Evolutionary conservation across 2,888 invertebrate genomes (phyloP).

Genomic region (Lumbricus terrestris): DNA sequence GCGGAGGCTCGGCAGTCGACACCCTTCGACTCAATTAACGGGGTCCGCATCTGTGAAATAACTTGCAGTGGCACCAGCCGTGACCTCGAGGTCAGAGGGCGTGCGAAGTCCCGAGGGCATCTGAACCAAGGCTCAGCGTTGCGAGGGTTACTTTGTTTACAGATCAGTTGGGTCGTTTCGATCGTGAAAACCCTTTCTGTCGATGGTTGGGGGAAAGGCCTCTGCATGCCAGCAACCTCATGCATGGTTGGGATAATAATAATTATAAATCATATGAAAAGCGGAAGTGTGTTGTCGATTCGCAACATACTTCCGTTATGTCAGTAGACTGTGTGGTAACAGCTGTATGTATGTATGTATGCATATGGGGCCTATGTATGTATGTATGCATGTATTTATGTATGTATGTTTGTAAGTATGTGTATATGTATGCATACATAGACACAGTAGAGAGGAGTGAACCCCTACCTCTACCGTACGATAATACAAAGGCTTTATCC

Average conservation of each 20-base stretch:
- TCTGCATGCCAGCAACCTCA: too few species aligned
- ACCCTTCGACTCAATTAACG: neutral
- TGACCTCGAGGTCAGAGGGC: neutral
- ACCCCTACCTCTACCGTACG: too few species aligned
- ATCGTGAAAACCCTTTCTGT: neutral
- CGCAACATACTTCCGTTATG: neutral
- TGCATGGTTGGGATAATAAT: too few species aligned
- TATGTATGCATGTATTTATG: neutral
- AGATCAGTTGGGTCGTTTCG: neutral
- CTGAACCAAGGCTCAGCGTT: neutral
- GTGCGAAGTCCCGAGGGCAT: constrained; percentile 3
- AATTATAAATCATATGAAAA: too few species aligned
- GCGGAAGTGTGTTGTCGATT: neutral
- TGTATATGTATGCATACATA: neutral
- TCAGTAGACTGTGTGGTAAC: neutral
- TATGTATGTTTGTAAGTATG: neutral
- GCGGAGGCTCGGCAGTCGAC: neutral
- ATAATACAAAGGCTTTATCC: too few species aligned
- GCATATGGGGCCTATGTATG: neutral
- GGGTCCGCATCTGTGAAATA: neutral
- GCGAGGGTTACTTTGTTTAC: neutral
- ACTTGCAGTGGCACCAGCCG: neutral
- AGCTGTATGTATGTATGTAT: neutral
- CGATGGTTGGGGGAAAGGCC: neutral
- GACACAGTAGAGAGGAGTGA: too few species aligned